phyloP scores from a whole-genome alignment of 1,140 invertebrate genomes.

The Anadara kagoshimensis region DNA sequence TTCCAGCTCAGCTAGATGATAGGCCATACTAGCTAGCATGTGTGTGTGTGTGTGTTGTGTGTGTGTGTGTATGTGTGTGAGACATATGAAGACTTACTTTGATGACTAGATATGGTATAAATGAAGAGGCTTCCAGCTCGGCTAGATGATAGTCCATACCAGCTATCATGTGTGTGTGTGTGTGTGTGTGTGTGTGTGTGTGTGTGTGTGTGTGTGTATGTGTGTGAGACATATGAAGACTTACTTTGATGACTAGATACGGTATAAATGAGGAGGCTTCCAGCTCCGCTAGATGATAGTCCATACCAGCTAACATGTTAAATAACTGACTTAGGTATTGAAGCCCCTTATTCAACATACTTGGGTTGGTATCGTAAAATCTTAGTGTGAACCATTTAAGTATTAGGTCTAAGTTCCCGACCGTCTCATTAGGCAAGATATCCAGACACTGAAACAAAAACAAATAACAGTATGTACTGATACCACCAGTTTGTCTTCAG shows the following conservation, averaged over 20 bases:
- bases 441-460: slow-evolving; percentile 79
- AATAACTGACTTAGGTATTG: slow-evolving; percentile 93
- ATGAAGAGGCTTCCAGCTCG: slow-evolving; percentile 93
- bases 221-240: too few species aligned
- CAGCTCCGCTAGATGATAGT: slow-evolving; percentile 90
- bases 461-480: slow-evolving; percentile 1
- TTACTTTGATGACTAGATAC: slow-evolving; percentile 91
- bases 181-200: too few species aligned
- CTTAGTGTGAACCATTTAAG: slow-evolving; percentile 96
- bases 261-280: slow-evolving; percentile 96
- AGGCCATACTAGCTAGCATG: slow-evolving; percentile 85
- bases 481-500: too few species aligned
- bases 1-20: slow-evolving; percentile 92
- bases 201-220: too few species aligned
- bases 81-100: slow-evolving; percentile 81
- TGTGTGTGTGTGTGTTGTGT: too few species aligned
- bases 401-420: slow-evolving; percentile 94
- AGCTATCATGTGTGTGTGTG: slow-evolving; percentile 83
- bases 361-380: slow-evolving; percentile 99
- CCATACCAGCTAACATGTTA: slow-evolving; percentile 83
- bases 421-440: slow-evolving; percentile 84
- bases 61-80: too few species aligned
- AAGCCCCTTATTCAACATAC: slow-evolving; percentile 93
- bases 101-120: slow-evolving; percentile 94
- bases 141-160: slow-evolving; percentile 88